Conservation (phyloP, 2,113 vertebrate genomes). For the Catharus minimus region DNA sequence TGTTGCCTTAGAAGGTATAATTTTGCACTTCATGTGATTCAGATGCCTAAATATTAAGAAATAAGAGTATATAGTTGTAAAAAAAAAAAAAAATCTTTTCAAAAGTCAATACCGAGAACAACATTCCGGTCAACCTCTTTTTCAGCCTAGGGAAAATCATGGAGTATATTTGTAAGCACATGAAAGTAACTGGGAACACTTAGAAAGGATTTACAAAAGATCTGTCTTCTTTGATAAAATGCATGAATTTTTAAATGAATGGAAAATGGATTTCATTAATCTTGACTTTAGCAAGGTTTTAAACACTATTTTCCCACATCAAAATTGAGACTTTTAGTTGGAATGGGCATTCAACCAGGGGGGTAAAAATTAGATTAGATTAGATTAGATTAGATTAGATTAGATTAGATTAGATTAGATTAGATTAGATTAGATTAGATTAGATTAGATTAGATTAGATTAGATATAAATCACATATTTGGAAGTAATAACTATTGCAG, state of each 20-base stretch:
- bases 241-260: not conserved
- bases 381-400: not conserved
- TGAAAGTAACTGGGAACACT: not conserved
- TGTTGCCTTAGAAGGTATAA: not conserved
- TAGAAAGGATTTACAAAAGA: not conserved
- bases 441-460: not conserved
- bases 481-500: not conserved
- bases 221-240: not conserved
- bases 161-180: not conserved
- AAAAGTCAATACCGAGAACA: not conserved
- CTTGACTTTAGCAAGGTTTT: not conserved
- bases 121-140: not conserved
- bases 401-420: no score
- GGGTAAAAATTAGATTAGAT: not conserved
- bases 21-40: not conserved
- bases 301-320: not conserved
- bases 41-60: not conserved
- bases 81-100: not conserved
- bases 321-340: not conserved
- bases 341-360: not conserved
- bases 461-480: not conserved
- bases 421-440: not conserved
- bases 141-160: not conserved
- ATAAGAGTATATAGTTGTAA: not conserved
- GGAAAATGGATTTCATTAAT: not conserved